Conservation (phyloP, 2,797 vertebrate species). For the Taeniopygia guttata region DNA sequence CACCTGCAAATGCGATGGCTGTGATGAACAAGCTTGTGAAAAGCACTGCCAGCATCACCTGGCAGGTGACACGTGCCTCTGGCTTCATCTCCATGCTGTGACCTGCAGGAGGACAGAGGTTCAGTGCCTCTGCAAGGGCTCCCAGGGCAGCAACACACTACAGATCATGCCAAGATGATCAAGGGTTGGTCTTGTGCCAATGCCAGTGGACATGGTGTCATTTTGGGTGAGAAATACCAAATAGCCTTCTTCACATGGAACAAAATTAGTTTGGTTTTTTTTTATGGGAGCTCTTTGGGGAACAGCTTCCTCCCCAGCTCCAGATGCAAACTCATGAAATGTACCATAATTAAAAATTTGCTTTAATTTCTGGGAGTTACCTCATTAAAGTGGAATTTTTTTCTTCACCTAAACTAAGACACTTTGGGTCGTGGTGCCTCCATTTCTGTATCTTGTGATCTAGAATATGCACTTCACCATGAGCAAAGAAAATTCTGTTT, state of each 20-base stretch:
- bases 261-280: neutral
- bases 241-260: neutral
- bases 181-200: fast-evolving
- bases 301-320: too few relatives aligned
- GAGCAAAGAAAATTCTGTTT: neutral
- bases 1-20: neutral
- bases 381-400: neutral
- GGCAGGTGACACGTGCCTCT: neutral
- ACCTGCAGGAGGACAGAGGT: neutral
- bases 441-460: neutral
- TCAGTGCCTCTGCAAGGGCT: fast-evolving
- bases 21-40: neutral
- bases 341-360: neutral
- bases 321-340: neutral
- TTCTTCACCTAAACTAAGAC: neutral
- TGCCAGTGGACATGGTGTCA: too few relatives aligned
- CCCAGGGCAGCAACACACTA: fast-evolving
- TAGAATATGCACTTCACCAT: neutral
- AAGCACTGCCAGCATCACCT: neutral
- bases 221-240: neutral
- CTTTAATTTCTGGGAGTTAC: neutral
- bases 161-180: neutral
- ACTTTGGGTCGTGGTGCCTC: neutral
- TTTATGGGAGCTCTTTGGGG: neutral
- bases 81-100: neutral